Evolutionary conservation across 2,888 invertebrate genomes (phyloP).

Genomic region (Pterostichus niger): DNA sequence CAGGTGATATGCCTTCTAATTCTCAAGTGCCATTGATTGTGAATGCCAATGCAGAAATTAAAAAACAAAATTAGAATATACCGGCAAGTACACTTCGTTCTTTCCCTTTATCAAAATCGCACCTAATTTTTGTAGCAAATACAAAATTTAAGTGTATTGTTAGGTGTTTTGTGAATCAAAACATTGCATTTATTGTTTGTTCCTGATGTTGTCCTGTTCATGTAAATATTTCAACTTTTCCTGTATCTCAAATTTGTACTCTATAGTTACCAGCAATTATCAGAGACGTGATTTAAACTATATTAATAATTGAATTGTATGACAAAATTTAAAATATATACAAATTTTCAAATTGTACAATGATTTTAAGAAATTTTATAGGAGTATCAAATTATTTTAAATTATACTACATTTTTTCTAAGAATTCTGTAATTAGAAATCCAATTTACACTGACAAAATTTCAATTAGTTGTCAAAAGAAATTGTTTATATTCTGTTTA

Average conservation of each 20-base stretch:
- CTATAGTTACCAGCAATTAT: constrained; percentile 30
- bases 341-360: constrained; percentile 11
- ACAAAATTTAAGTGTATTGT: constrained; percentile 29
- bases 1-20: constrained; percentile 15
- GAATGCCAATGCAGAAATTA: constrained; percentile 39
- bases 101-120: not conserved
- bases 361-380: constrained; percentile 33
- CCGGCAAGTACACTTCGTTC: constrained; percentile 57
- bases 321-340: constrained; percentile 18
- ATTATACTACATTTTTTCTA: not conserved
- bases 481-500: too few species aligned
- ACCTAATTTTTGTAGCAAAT: constrained; percentile 40
- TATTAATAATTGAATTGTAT: not conserved
- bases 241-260: constrained; percentile 7
- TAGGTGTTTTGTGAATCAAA: constrained; percentile 13
- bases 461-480: too few species aligned
- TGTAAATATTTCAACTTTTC: constrained; percentile 26
- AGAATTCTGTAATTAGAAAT: too few species aligned
- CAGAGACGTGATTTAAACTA: constrained; percentile 31
- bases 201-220: constrained; percentile 1
- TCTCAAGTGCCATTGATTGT: constrained; percentile 59
- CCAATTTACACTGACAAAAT: too few species aligned
- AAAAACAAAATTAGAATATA: constrained; percentile 53
- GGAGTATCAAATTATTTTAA: constrained; percentile 11
- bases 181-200: constrained; percentile 46